A percentile compares a stretch with the other conserved stretches of the same genome.
phyloP scores from a whole-genome alignment of 2,888 invertebrate species.

The Laspeyria flexula region DNA sequence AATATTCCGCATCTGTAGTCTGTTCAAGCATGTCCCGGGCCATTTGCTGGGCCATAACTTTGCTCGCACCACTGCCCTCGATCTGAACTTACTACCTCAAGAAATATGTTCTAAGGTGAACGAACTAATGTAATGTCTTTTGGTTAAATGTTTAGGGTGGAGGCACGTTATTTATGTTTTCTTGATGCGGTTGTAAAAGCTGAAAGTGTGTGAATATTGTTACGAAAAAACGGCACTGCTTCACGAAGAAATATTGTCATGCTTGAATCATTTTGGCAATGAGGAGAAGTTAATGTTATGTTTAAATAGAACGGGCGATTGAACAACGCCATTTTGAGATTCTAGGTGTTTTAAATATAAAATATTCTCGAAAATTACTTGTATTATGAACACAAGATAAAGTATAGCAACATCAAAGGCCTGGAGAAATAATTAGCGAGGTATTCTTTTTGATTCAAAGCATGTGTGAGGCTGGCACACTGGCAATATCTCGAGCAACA shows the following conservation, averaged over 20 bases:
- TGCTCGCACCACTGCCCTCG: constrained; percentile 38
- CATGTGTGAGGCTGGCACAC: constrained; percentile 19
- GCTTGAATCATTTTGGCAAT: not conserved
- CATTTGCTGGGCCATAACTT: constrained; percentile 52
- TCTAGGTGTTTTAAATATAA: too few relatives aligned
- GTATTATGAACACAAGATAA: too few relatives aligned
- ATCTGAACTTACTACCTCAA: constrained; percentile 34
- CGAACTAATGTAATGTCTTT: constrained; percentile 44
- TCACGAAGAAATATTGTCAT: not conserved
- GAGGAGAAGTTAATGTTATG: not conserved
- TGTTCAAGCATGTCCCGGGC: constrained; percentile 36
- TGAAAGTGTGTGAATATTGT: constrained; percentile 16
- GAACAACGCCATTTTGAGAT: too few relatives aligned
- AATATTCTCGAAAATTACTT: too few relatives aligned
- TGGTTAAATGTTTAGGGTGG: constrained; percentile 33
- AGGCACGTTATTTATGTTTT: constrained; percentile 28
- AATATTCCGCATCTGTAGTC: constrained; percentile 42
- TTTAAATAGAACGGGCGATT: too few relatives aligned
- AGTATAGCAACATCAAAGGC: not conserved
- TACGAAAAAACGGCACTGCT: not conserved
- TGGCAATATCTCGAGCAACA: constrained; percentile 51
- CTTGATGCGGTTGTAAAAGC: constrained; percentile 19
- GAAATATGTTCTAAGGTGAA: constrained; percentile 49
- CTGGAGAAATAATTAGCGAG: constrained; percentile 14
- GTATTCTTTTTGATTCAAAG: constrained; percentile 24